A percentile compares a stretch with the other conserved stretches of the same genome.
Evolutionary conservation across 1,140 invertebrate genomes (phyloP).

Genomic region (Oncopeltus fasciatus): DNA sequence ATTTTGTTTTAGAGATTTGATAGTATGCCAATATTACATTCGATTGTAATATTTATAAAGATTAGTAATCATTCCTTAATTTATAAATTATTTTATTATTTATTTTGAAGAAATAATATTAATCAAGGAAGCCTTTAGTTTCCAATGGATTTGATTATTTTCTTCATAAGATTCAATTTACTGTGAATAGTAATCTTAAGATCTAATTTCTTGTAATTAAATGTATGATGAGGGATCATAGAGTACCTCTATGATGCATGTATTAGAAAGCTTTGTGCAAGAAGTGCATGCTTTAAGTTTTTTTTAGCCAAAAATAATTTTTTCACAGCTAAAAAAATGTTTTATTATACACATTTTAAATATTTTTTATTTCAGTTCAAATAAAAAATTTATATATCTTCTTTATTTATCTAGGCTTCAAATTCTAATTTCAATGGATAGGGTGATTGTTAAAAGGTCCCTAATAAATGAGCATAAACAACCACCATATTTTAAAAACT

Average conservation of each 20-base stretch:
- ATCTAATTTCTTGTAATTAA: not conserved
- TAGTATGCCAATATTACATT: no score
- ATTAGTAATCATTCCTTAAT: no score
- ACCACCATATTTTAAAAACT: no score
- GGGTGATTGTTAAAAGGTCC: not conserved
- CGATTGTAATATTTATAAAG: no score
- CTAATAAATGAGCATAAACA: no score
- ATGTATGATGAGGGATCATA: not conserved
- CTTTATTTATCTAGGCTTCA: not conserved
- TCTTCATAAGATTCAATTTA: no score
- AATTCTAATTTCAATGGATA: not conserved
- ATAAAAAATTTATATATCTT: not conserved
- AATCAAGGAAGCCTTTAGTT: no score
- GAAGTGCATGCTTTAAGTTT: not conserved
- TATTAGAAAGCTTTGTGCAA: conserved; percentile 1
- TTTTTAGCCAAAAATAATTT: not conserved
- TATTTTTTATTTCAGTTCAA: not conserved
- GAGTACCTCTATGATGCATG: conserved; percentile 1
- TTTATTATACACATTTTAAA: not conserved
- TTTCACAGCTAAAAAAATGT: not conserved
- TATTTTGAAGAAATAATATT: no score
- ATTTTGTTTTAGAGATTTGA: no score
- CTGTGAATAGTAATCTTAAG: no score
- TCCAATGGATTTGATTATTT: no score
- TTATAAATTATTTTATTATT: no score